Evolutionary conservation across 1,140 invertebrate genomes (phyloP).

Genomic region (Heterodera carotae): DNA sequence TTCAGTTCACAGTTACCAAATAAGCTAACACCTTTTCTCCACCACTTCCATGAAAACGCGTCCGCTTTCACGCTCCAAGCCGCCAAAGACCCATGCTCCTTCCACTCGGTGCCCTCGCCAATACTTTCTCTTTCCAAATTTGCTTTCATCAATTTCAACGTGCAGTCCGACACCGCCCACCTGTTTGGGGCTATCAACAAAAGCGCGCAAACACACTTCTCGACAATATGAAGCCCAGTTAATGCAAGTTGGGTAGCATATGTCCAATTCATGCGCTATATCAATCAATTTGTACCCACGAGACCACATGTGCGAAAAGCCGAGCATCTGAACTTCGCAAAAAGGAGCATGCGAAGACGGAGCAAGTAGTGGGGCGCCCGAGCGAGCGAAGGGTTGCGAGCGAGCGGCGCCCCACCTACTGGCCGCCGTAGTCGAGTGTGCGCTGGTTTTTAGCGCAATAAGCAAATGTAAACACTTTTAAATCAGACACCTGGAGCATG

Average conservation of each 20-base stretch:
- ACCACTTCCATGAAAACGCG: slow-evolving; percentile 18
- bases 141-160: slow-evolving; percentile 6
- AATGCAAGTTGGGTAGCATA: background rate
- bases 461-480: too few relatives aligned
- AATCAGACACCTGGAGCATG: background rate
- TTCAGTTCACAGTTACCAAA: background rate
- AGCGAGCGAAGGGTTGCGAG: too few relatives aligned
- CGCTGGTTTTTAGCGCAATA: background rate
- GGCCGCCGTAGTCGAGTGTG: too few relatives aligned
- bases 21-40: background rate
- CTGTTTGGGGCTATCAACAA: background rate
- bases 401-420: too few relatives aligned
- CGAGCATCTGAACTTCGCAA: background rate
- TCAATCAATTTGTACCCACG: background rate
- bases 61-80: background rate
- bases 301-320: background rate
- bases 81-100: slow-evolving; percentile 13
- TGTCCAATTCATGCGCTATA: background rate
- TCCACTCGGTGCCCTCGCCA: background rate
- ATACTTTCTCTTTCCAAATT: slow-evolving; percentile 5
- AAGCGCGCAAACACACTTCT: background rate
- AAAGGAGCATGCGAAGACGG: too few relatives aligned
- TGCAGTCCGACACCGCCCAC: background rate
- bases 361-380: too few relatives aligned
- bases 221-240: slow-evolving; percentile 1